Evolutionary conservation across 2,888 invertebrate genomes (phyloP), one percentile per base, ranked within the genome.

Genomic region (Mycalesis mineus): DNA sequence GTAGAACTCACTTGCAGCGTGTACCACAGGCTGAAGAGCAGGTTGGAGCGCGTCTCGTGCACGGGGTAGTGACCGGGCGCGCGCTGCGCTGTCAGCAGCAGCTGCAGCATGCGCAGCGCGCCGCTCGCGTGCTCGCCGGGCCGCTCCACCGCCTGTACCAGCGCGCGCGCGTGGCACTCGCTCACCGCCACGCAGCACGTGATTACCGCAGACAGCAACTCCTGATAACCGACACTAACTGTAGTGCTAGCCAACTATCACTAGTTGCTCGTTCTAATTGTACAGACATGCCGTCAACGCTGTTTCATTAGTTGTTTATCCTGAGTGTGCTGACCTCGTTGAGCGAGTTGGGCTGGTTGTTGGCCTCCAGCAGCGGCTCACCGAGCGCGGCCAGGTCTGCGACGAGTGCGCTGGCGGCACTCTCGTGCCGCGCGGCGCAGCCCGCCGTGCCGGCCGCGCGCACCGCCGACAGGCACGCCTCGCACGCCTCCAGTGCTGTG

Each of bases 1-100:
- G 22, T 22, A 4, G 22, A 11, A 28, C 52, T 44, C 72, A 95
- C 96, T 91, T 98, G 97, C 53, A 98, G 82, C 56, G 95, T 93
- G 77, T 96, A 98, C 98, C 98, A 98, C 80, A 97, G 96, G 2
- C 95, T 95, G 83, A 97, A 94, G 0, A 96, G 93, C 64, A 97
- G 91, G 60, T 94, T 95, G 74, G 97, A 97, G 62, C 95, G 93
- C 0, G 93, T 94, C 83, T 98, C 98, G 72, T 98, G 96, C 3
- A 95, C 91, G 0, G 97, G 97, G 85, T 96, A 98, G 65, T 94
- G 92, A 0, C 97, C 97, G 7, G 94, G 88, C 48, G 90, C 92
- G 61, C 94, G 94, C 42, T 96, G 95, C 72, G 96, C 96, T 56
- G 93, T 92, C 53, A 98, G 82, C 61, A 97, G 90, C 56, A 95